Evolutionary conservation across 92 coral and sea anemone genomes (phyloP).

Genomic region (Metridium senile): DNA sequence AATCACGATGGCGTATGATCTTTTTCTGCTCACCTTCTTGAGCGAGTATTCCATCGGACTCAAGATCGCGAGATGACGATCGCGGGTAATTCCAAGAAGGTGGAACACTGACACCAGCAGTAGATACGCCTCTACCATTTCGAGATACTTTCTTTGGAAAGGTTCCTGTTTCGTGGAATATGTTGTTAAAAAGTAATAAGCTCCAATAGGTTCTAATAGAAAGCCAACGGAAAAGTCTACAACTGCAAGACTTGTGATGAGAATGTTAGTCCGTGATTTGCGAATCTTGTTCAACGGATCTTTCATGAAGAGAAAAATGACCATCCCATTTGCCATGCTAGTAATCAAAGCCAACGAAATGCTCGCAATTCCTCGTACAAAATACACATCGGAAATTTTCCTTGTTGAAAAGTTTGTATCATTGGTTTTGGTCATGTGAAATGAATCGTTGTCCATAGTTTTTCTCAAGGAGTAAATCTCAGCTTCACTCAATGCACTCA

Average conservation of each 20-base stretch:
- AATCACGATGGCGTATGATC: slow-evolving; percentile 29
- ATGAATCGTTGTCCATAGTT: slow-evolving; percentile 7
- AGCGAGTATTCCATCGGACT: slow-evolving; percentile 42
- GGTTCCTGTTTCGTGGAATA: slow-evolving; percentile 25
- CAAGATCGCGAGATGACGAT: slow-evolving; percentile 57
- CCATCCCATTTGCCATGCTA: slow-evolving; percentile 65
- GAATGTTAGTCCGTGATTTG: slow-evolving; percentile 54
- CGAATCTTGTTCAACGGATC: slow-evolving; percentile 67
- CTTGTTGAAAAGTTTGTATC: neutral
- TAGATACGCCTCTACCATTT: slow-evolving; percentile 62
- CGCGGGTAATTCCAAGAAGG: slow-evolving; percentile 62
- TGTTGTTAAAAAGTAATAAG: slow-evolving; percentile 46
- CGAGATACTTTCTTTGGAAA: slow-evolving; percentile 43
- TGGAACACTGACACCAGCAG: slow-evolving; percentile 65
- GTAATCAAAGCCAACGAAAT: slow-evolving; percentile 60
- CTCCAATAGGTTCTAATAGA: slow-evolving; percentile 63
- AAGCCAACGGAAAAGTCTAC: slow-evolving; percentile 68
- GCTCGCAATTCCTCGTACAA: slow-evolving; percentile 52
- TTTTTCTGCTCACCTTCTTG: slow-evolving; percentile 40
- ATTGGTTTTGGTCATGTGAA: neutral
- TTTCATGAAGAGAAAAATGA: slow-evolving; percentile 43
- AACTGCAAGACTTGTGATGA: slow-evolving; percentile 63
- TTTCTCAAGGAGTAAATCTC: no score
- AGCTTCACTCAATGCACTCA: no score
- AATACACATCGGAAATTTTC: slow-evolving; percentile 37